phyloP scores from a whole-genome alignment of 2,113 vertebrate genomes.

The Calidris pygmaea region DNA sequence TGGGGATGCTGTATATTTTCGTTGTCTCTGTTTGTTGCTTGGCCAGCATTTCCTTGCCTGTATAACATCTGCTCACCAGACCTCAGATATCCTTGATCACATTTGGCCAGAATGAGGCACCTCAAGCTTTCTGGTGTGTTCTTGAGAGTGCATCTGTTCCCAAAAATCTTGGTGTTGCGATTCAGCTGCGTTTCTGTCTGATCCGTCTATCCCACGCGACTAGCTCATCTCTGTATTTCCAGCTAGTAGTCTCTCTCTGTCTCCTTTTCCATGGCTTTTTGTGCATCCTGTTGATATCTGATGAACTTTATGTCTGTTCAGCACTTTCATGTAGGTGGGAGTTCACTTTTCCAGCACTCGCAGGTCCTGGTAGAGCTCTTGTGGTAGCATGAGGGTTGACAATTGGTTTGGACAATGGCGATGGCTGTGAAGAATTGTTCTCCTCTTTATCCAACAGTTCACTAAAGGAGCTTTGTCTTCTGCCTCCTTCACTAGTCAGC shows the following conservation, averaged over 20 bases:
- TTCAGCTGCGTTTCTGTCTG: background rate
- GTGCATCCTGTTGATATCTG: background rate
- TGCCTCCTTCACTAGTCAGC: background rate
- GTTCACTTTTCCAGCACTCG: background rate
- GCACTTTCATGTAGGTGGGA: background rate
- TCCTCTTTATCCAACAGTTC: background rate
- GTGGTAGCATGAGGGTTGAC: background rate
- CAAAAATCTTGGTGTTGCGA: background rate
- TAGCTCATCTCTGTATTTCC: background rate
- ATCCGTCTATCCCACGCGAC: background rate
- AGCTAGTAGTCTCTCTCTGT: background rate
- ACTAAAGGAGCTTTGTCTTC: background rate
- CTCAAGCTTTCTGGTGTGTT: background rate
- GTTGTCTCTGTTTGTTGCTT: conserved; percentile 25
- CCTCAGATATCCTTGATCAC: background rate
- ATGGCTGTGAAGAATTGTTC: background rate
- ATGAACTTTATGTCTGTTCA: background rate
- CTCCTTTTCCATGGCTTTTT: background rate
- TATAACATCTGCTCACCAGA: conserved; percentile 54
- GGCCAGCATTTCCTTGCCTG: conserved; percentile 34
- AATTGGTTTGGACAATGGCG: background rate
- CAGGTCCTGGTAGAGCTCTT: background rate
- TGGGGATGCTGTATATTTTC: conserved; percentile 25
- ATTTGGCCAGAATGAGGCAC: background rate
- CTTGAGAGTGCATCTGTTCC: background rate